A percentile compares a stretch with the other conserved stretches of the same genome.
Evolutionary conservation across 2,113 vertebrate species (phyloP).

Genomic region (Nerophis lumbriciformis): DNA sequence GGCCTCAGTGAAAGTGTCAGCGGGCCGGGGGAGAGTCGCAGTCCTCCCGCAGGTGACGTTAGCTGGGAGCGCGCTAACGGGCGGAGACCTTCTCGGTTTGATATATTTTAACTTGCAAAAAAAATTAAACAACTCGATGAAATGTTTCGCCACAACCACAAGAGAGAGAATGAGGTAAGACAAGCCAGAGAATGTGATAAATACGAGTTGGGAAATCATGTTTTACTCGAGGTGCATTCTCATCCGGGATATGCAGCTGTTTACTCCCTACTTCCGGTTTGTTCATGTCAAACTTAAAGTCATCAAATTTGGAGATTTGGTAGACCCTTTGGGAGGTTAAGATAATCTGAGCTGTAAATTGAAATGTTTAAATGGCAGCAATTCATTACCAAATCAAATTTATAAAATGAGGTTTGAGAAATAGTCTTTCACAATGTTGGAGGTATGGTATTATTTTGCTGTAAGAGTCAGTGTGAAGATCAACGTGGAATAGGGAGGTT

Average conservation of each 20-base stretch:
- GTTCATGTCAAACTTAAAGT: neutral
- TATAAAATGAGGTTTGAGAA: no score
- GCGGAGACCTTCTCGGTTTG: neutral
- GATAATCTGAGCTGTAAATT: no score
- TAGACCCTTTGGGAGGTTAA: no score
- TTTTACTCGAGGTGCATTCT: neutral
- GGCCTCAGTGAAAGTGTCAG: neutral
- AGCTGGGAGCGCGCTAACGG: conserved; percentile 43
- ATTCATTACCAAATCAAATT: no score
- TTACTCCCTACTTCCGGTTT: neutral
- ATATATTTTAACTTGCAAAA: conserved; percentile 4
- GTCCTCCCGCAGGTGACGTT: conserved; percentile 21
- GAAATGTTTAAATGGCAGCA: no score
- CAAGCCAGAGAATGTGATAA: no score
- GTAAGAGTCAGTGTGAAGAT: no score
- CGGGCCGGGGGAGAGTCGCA: conserved; percentile 13
- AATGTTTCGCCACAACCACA: neutral
- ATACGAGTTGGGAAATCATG: neutral
- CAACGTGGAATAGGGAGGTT: no score
- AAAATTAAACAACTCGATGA: conserved; percentile 1
- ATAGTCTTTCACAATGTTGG: no score
- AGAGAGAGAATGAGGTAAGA: conserved; percentile 41
- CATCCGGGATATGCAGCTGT: neutral
- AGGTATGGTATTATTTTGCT: no score
- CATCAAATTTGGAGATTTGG: no score